phyloP scores from a whole-genome alignment of 2,797 vertebrate genomes.

The Lepilemur septentrionalis region DNA sequence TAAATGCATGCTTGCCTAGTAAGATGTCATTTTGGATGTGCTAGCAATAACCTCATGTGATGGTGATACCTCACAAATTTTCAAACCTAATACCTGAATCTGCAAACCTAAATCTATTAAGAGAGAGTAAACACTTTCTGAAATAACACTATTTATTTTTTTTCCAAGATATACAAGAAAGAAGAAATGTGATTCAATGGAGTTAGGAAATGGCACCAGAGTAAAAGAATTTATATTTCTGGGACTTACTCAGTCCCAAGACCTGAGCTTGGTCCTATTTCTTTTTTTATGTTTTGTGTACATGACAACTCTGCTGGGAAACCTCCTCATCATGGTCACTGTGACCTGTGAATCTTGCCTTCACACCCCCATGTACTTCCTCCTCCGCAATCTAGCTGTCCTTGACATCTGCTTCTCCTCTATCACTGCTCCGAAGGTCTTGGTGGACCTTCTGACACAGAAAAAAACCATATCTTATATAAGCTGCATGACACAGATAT shows the following conservation, averaged over 20 bases:
- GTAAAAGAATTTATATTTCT: conserved; percentile 69
- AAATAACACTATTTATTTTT: not conserved
- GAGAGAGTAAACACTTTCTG: not conserved
- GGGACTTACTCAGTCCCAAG: conserved; percentile 57
- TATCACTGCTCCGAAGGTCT: conserved; percentile 45
- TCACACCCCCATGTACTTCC: conserved; percentile 57
- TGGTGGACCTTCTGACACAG: conserved; percentile 26
- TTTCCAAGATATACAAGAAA: not conserved
- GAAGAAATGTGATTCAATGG: conserved; percentile 28
- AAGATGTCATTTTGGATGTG: not conserved
- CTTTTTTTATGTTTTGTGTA: conserved; percentile 57
- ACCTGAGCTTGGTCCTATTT: conserved; percentile 62
- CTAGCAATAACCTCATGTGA: not conserved
- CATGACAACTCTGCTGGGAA: conserved; percentile 50
- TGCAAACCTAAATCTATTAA: not conserved
- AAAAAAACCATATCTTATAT: conserved; percentile 50
- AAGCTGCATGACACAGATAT: conserved; percentile 63
- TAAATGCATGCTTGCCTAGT: not conserved
- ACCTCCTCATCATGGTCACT: conserved; percentile 44
- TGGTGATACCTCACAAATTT: not conserved
- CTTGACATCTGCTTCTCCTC: conserved; percentile 67
- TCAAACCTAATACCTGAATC: not conserved
- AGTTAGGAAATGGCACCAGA: conserved; percentile 38
- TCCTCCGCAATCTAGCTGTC: conserved; percentile 24
- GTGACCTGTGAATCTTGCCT: conserved; percentile 44